Percentiles rank a stretch among this genome's conserved stretches.
These are phyloP conservation scores for Mesoclemmys tuberculata DNA, from an alignment of 2,113 vertebrate genomes.

Conservation along the genomic window DNA sequence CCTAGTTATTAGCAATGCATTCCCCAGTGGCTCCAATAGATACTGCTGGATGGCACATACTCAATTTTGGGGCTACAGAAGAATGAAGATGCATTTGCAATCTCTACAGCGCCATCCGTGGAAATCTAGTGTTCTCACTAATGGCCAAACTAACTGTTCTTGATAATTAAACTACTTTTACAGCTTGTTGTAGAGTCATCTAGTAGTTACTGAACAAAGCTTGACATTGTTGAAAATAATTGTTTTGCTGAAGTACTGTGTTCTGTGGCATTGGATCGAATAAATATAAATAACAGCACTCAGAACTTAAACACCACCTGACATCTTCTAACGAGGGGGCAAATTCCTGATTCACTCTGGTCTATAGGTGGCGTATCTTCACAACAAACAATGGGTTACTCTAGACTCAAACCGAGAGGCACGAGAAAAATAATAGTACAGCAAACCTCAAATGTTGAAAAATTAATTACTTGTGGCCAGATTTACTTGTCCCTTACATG, in stretches of 20 bases:
- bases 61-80: background rate
- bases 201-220: slow-evolving; percentile 52
- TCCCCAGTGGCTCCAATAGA: background rate
- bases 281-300: background rate
- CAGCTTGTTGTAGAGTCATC: slow-evolving; percentile 62
- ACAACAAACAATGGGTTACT: background rate
- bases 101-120: background rate
- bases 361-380: background rate
- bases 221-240: background rate
- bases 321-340: background rate
- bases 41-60: slow-evolving; percentile 32
- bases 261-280: slow-evolving; percentile 38
- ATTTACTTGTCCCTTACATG: background rate
- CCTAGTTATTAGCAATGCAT: background rate
- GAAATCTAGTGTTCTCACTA: background rate
- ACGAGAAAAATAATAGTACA: background rate
- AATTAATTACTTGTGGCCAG: background rate
- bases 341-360: background rate
- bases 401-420: background rate
- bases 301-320: background rate
- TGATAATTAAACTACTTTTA: background rate
- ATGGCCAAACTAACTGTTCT: background rate
- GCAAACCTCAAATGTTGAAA: background rate
- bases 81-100: slow-evolving; percentile 36
- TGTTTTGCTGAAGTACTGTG: background rate